Conservation (phyloP, 92 coral and sea anemone genomes). For the Epizoanthus scotinus region DNA sequence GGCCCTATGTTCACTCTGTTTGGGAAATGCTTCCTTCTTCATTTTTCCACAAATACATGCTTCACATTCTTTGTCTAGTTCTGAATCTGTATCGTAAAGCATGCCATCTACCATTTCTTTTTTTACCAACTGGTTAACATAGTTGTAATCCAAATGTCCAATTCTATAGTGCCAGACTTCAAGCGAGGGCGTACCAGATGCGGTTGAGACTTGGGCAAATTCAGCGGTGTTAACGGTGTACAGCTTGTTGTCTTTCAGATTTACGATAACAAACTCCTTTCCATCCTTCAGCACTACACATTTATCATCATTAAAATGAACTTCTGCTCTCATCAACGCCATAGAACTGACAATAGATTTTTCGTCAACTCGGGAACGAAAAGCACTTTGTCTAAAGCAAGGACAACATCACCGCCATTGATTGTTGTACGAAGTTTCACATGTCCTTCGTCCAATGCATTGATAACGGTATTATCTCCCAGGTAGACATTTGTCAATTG, state of each 20-base stretch:
- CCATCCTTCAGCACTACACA: constrained; percentile 47
- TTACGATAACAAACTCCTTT: constrained; percentile 39
- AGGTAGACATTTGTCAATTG: constrained; percentile 56
- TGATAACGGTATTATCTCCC: constrained; percentile 56
- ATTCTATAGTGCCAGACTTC: constrained; percentile 65
- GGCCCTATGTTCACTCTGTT: constrained; percentile 56
- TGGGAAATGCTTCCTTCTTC: constrained; percentile 41
- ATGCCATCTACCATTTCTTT: constrained; percentile 63
- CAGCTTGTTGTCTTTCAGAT: constrained; percentile 35
- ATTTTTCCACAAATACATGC: constrained; percentile 50
- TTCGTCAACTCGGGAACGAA: constrained; percentile 53
- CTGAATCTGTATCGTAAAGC: constrained; percentile 33
- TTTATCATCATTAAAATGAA: constrained; percentile 32
- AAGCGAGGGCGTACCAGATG: constrained; percentile 49
- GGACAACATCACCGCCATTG: constrained; percentile 31
- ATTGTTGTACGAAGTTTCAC: constrained; percentile 49
- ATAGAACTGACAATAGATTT: constrained; percentile 55
- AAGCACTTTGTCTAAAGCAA: constrained; percentile 53
- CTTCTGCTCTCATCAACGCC: constrained; percentile 52
- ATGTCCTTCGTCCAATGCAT: constrained; percentile 56
- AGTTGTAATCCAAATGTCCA: constrained; percentile 58
- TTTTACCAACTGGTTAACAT: constrained; percentile 42
- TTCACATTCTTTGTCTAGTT: constrained; percentile 43
- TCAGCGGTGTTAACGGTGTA: constrained; percentile 50
- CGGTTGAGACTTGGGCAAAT: constrained; percentile 54